Evolutionary conservation across 2,888 invertebrate genomes (phyloP).

Genomic region (Odontocolon sp.): DNA sequence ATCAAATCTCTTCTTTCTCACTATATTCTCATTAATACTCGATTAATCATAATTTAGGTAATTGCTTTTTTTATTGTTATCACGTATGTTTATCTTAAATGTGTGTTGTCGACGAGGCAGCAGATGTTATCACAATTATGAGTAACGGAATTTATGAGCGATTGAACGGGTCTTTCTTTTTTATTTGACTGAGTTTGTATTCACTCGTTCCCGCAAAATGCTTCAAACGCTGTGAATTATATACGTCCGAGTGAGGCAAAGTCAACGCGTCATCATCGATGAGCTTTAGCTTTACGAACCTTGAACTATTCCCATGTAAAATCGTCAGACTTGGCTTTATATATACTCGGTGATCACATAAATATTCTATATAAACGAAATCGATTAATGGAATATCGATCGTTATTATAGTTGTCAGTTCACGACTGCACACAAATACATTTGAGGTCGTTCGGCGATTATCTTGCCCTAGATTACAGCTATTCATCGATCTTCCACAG

Average conservation of each 20-base stretch:
- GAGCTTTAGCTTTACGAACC: conserved; percentile 37
- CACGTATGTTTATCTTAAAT: conserved; percentile 13
- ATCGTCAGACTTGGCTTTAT: background rate
- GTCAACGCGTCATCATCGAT: conserved; percentile 23
- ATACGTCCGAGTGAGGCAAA: background rate
- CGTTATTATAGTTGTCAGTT: conserved; percentile 15
- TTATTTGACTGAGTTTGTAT: background rate
- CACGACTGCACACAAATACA: conserved; percentile 37
- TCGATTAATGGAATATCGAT: conserved; percentile 51
- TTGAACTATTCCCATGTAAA: conserved; percentile 49
- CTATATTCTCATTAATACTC: no score
- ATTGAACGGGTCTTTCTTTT: background rate
- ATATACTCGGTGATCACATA: background rate
- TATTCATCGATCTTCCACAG: background rate
- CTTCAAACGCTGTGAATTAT: background rate
- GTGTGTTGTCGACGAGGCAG: background rate
- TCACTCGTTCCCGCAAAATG: background rate
- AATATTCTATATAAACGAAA: conserved; percentile 31
- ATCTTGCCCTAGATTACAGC: background rate
- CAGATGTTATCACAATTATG: conserved; percentile 8
- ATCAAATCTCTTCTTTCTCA: no score
- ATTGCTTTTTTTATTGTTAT: background rate
- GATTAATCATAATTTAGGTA: no score
- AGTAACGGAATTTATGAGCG: background rate
- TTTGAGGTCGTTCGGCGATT: conserved; percentile 31